These are phyloP conservation scores for Gymnocheta viridis DNA, from an alignment of 2,888 invertebrate genomes.

Conservation along the genomic window DNA sequence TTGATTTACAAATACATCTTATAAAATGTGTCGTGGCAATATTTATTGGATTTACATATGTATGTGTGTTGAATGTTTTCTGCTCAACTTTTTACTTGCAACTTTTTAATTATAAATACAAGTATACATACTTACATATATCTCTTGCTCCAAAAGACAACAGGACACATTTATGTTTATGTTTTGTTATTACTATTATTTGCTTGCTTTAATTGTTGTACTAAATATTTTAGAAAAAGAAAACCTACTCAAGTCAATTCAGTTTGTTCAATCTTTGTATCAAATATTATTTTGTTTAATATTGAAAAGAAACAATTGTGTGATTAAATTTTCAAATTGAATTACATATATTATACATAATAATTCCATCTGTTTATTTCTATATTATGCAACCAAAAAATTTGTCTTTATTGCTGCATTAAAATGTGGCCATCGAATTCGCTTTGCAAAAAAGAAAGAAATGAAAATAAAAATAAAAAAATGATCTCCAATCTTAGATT, in stretches of 20 bases:
- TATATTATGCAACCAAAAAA: slow-evolving; percentile 1
- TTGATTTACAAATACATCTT: slow-evolving; percentile 20
- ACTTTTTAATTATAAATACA: background rate
- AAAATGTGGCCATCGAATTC: slow-evolving; percentile 32
- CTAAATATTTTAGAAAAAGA: slow-evolving; percentile 1
- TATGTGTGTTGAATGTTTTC: slow-evolving; percentile 49
- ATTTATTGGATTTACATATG: slow-evolving; percentile 45
- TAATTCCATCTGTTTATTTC: slow-evolving; percentile 47
- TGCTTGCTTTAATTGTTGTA: slow-evolving; percentile 11
- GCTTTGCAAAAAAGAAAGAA: slow-evolving; percentile 19
- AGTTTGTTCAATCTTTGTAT: slow-evolving; percentile 17
- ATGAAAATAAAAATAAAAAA: slow-evolving; percentile 17
- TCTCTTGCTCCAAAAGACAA: background rate
- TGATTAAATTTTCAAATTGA: slow-evolving; percentile 24
- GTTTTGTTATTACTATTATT: slow-evolving; percentile 21
- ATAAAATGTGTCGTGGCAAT: slow-evolving; percentile 35
- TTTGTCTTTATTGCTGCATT: slow-evolving; percentile 21
- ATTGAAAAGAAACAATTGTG: slow-evolving; percentile 1
- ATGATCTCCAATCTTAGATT: slow-evolving; percentile 59
- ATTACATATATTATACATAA: slow-evolving; percentile 15
- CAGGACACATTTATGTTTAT: background rate
- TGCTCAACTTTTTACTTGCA: background rate
- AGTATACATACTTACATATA: background rate
- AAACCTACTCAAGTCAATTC: slow-evolving; percentile 49
- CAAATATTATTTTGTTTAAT: background rate